Base-by-base conservation (phyloP, 1,140 invertebrate species). In the Polypedilum vanderplanki region DNA sequence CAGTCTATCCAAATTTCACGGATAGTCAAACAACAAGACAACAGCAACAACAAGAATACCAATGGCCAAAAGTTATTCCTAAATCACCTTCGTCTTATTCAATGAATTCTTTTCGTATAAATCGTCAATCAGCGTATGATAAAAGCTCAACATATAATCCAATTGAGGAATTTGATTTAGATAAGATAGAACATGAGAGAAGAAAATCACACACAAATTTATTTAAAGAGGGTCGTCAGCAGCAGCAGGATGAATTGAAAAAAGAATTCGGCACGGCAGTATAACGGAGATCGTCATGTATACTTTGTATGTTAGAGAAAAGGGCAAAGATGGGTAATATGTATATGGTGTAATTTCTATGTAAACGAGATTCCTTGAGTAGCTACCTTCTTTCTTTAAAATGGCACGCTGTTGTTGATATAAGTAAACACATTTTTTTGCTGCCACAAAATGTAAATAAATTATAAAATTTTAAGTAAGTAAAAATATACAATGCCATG, bases 161-260 rank as follows among this genome's bases (percentile, higher is more conserved):
- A 18, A 76, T 74, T 64, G 80, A 80, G 17, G 79, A 75, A 8
- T 83, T 81, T 46, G 81, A 83, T 76, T 74, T 82, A 33, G 81
- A 83, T 33, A 78, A 81, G 65, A 80, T 83, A 40, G 81, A 83
- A 15, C 76, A 78, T 20, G 81, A 83, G 46, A 76, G 81, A 0
- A 77, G 81, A 5, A 79, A 80, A n/a, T 83, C 81, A 5, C 81
- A 83, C 77, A 81, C 81, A 12, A 81, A 77, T 64, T 79, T 83
- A 65, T 83, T 81, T 64, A 77, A 77, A 17, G 75, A 57, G 12
- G 12, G 46, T 70, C 65, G 65, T 18, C 17, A 22, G 24, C 24
- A 33, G 24, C 24, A 33, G 24, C 24, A 33, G 24, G 24, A 70
- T 70, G 65, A 57, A 15, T 57, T 57, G 5, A 18, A 18, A 18